Percentiles rank a stretch among this genome's conserved stretches.
Evolutionary conservation across 2,113 vertebrate species (phyloP).

Genomic region (Lucifuga dentata): DNA sequence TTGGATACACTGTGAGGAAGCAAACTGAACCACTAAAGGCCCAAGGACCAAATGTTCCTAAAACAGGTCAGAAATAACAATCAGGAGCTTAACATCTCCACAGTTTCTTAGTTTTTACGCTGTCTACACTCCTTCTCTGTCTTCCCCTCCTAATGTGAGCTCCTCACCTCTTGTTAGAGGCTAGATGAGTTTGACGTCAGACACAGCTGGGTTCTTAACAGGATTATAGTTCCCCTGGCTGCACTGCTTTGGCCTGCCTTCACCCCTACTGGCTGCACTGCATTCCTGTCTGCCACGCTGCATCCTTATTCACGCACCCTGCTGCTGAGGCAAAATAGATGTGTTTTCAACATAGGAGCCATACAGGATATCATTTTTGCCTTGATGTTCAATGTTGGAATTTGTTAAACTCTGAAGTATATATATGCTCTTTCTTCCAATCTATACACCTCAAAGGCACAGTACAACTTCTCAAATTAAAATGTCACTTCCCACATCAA

Average conservation of each 20-base stretch:
- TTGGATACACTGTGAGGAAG: conserved; percentile 23
- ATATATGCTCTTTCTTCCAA: neutral
- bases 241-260: conserved; percentile 55
- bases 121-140: conserved; percentile 33
- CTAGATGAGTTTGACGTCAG: conserved; percentile 80
- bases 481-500: neutral
- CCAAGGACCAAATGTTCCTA: conserved; percentile 8
- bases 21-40: conserved; percentile 15
- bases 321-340: conserved; percentile 41
- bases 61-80: conserved; percentile 34
- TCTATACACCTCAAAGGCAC: neutral
- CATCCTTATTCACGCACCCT: conserved; percentile 40
- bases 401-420: neutral
- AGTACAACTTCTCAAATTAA: neutral
- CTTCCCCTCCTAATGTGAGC: conserved; percentile 65
- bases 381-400: neutral
- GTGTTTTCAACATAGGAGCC: conserved; percentile 12
- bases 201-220: conserved; percentile 79
- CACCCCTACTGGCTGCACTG: conserved; percentile 48
- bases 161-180: conserved; percentile 69
- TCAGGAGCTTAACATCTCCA: conserved; percentile 29
- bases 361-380: neutral
- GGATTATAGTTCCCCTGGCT: conserved; percentile 75
- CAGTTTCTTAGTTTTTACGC: conserved; percentile 28
- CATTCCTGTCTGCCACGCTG: conserved; percentile 63